These are phyloP conservation scores for Tineola bisselliella DNA, from an alignment of 2,888 invertebrate species.

Conservation along the genomic window DNA sequence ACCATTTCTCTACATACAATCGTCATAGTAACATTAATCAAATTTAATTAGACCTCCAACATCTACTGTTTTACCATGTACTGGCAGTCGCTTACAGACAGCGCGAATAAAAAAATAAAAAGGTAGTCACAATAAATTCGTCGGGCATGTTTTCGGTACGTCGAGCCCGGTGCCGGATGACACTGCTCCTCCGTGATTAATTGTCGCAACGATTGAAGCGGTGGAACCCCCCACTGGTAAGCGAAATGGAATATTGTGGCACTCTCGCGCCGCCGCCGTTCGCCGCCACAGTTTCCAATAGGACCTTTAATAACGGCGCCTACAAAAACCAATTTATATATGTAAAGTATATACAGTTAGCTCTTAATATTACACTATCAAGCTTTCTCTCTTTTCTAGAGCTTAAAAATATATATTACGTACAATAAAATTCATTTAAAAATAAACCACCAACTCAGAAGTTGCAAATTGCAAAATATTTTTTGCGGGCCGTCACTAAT, in stretches of 20 bases:
- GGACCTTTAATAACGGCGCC: slow-evolving; percentile 53
- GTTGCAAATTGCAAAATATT: neutral
- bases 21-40: neutral
- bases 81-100: slow-evolving; percentile 11
- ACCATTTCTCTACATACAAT: neutral
- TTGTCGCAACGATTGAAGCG: slow-evolving; percentile 60
- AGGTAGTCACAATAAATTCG: slow-evolving; percentile 39
- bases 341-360: slow-evolving; percentile 15
- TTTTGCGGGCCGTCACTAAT: too few relatives aligned
- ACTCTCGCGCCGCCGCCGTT: neutral
- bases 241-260: slow-evolving; percentile 56
- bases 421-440: neutral
- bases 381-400: neutral
- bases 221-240: slow-evolving; percentile 60
- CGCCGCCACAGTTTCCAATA: slow-evolving; percentile 28
- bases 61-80: slow-evolving; percentile 4
- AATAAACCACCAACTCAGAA: neutral
- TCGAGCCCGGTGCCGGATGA: slow-evolving; percentile 46
- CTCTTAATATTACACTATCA: slow-evolving; percentile 15
- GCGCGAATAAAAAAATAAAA: slow-evolving; percentile 26
- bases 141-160: slow-evolving; percentile 33
- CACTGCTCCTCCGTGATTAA: slow-evolving; percentile 65
- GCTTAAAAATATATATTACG: neutral
- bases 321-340: slow-evolving; percentile 50
- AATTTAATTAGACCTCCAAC: slow-evolving; percentile 9